Conservation (phyloP, 2,888 invertebrate species). For the Chrysina gloriosa region DNA sequence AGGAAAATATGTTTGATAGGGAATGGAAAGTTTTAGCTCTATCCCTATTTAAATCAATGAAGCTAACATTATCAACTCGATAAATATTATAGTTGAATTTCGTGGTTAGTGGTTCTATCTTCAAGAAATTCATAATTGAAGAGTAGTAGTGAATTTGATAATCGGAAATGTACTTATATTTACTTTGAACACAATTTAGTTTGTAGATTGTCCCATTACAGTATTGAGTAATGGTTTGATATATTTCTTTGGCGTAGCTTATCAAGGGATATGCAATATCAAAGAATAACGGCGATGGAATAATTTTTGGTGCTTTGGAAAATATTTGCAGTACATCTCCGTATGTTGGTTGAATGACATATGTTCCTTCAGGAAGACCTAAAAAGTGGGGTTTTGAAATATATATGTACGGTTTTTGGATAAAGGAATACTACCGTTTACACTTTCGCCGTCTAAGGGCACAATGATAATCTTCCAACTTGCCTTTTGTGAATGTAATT, state of each 20-base stretch:
- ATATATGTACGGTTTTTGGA: no score
- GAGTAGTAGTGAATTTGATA: neutral
- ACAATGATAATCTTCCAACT: slow-evolving; percentile 45
- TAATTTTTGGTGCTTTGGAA: slow-evolving; percentile 52
- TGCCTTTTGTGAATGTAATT: slow-evolving; percentile 23
- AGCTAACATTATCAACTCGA: slow-evolving; percentile 48
- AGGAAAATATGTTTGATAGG: slow-evolving; percentile 55
- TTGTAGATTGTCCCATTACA: slow-evolving; percentile 59
- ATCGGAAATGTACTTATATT: slow-evolving; percentile 32
- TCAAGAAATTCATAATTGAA: slow-evolving; percentile 46
- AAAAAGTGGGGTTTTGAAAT: no score
- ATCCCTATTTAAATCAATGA: slow-evolving; percentile 13
- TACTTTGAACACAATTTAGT: slow-evolving; percentile 55
- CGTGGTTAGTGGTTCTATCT: slow-evolving; percentile 56
- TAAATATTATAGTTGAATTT: slow-evolving; percentile 60
- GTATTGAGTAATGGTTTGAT: slow-evolving; percentile 51
- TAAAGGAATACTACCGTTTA: slow-evolving; percentile 47
- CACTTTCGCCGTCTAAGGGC: slow-evolving; percentile 45
- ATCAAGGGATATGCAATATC: slow-evolving; percentile 60
- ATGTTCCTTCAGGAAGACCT: slow-evolving; percentile 59
- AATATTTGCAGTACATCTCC: slow-evolving; percentile 50
- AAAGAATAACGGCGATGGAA: slow-evolving; percentile 59
- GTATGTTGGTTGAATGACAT: slow-evolving; percentile 58
- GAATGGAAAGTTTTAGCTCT: slow-evolving; percentile 52
- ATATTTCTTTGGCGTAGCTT: slow-evolving; percentile 52